Percentiles rank a stretch among this genome's conserved stretches.
These are phyloP conservation scores for Barbus barbus DNA, from an alignment of 2,113 vertebrate genomes.

Conservation along the genomic window DNA sequence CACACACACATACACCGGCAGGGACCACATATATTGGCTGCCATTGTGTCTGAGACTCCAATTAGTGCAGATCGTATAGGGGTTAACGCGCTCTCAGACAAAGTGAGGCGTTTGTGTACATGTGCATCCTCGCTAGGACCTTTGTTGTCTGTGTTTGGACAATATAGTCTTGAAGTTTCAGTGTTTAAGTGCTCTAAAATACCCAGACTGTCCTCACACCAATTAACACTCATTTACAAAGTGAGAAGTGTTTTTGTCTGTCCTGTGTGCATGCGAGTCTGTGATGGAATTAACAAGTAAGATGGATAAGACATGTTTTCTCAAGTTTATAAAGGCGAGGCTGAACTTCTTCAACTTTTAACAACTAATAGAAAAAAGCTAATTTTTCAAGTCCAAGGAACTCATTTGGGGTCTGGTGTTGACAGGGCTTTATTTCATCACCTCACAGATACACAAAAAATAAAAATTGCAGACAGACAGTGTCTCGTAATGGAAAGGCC, in stretches of 20 bases:
- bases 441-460: not conserved
- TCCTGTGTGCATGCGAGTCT: constrained; percentile 5
- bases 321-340: constrained; percentile 1
- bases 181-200: constrained; percentile 26
- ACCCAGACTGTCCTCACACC: constrained; percentile 29
- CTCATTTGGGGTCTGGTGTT: constrained; percentile 31
- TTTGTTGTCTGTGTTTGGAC: constrained; percentile 25
- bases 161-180: constrained; percentile 11
- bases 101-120: constrained; percentile 14
- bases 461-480: constrained; percentile 1
- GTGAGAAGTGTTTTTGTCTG: constrained; percentile 14
- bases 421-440: constrained; percentile 36
- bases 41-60: constrained; percentile 44
- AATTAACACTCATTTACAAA: constrained; percentile 41
- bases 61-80: constrained; percentile 31
- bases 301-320: constrained; percentile 31
- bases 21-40: not conserved
- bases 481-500: constrained; percentile 16
- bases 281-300: constrained; percentile 28
- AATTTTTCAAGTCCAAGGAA: not conserved
- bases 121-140: constrained; percentile 1
- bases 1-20: constrained; percentile 6
- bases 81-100: constrained; percentile 15
- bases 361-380: not conserved
- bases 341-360: constrained; percentile 31